Conservation (phyloP, 2,113 vertebrate genomes). For the Podarcis raffonei region DNA sequence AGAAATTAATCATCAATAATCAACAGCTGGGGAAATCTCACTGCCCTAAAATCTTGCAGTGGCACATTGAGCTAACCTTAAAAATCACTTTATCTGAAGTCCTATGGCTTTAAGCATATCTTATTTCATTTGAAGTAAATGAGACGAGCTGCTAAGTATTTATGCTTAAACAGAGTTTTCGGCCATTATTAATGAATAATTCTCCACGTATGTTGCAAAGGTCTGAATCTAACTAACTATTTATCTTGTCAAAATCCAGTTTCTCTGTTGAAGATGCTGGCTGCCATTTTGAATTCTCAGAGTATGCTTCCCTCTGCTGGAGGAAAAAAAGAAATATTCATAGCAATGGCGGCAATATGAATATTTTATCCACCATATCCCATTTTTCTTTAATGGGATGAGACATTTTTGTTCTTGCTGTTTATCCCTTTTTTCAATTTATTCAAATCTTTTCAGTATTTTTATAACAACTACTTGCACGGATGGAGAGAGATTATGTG, state of each 20-base stretch:
- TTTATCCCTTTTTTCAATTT: neutral
- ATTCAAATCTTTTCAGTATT: neutral
- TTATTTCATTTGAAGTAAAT: neutral
- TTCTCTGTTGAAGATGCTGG: neutral
- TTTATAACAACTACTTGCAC: neutral
- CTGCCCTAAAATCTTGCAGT: neutral
- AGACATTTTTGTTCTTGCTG: neutral
- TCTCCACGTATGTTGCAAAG: neutral
- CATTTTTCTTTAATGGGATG: neutral
- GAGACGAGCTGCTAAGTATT: neutral
- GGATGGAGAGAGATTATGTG: neutral
- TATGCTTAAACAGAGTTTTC: neutral
- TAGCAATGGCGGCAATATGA: neutral
- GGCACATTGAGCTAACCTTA: neutral
- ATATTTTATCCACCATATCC: neutral
- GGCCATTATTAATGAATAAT: neutral
- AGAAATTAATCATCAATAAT: neutral
- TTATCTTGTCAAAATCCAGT: neutral
- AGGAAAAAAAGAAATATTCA: neutral
- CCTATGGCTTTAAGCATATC: neutral
- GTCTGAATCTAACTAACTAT: neutral
- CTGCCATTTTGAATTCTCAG: slow-evolving; percentile 37
- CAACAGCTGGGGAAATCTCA: neutral
- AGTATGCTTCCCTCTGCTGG: slow-evolving; percentile 24
- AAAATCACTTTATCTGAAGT: neutral